Base-by-base conservation (phyloP, 2,888 invertebrate species). In the Tupiocoris notatus region DNA sequence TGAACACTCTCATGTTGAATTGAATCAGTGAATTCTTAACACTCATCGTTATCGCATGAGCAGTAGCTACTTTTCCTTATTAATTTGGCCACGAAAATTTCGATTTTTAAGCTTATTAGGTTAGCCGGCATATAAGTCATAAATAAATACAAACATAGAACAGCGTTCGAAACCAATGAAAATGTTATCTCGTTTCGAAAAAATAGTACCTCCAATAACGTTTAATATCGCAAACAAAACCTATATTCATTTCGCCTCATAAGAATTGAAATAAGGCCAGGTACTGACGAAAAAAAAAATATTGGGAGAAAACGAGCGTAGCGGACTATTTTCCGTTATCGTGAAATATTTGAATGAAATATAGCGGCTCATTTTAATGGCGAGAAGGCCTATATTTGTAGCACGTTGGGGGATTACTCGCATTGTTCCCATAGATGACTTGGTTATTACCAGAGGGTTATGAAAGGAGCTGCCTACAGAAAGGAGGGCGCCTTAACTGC, bases 371-470 rank as follows among this genome's bases (percentile, higher is more conserved):
- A 39, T 39, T 3, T 3, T 78, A 78, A 78, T 78, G 78, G 78
- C 59, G 61, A 68, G 67, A 67, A 39, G 67, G 76, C 66, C 39
- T 59, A 78, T 78, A 77, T 78, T 78, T 78, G 78, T 78, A 77
- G 78, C 78, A 78, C 78, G 78, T 77, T 75, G 73, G 78, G 59
- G 78, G 78, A 78, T 78, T 78, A 78, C 70, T 39, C 70, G 78
- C 78, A 77, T 78, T 78, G 78, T 78, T 77, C 77, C 67, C 75
- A 78, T 39, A 78, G 78, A 78, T 77, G 77, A 77, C 78, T 77
- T 54, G 68, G 63, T 77, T 77, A 67, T 78, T 77, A 78, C 77
- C 73, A 74, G 59, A 64, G 18, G 22, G 9, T 54, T 59, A 39
- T 3, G 39, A 39, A 39, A 39, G 12, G 39, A 16, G 20, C 1